These are phyloP conservation scores for Drosophila mercatorum DNA, from an alignment of 2,888 invertebrate species.

Conservation along the genomic window DNA sequence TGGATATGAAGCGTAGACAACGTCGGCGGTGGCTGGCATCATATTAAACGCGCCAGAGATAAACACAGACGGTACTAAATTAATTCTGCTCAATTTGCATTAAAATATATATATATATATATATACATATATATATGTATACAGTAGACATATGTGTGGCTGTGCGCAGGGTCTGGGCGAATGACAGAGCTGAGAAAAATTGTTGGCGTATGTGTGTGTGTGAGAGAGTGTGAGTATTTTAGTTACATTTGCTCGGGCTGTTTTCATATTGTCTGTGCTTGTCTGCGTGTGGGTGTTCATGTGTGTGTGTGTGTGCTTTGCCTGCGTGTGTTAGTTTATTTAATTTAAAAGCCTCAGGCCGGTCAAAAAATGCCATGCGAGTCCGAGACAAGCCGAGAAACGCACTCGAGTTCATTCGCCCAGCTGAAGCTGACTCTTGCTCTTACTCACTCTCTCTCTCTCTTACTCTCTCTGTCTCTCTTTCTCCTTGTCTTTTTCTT, in stretches of 20 bases:
- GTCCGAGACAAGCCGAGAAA: neutral
- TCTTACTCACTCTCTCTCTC: neutral
- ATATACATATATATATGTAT: neutral
- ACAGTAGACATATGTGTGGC: neutral
- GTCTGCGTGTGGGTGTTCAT: slow-evolving; percentile 11
- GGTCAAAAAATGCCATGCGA: slow-evolving; percentile 3
- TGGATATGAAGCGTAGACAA: slow-evolving; percentile 33
- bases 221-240: slow-evolving; percentile 45
- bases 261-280: slow-evolving; percentile 18
- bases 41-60: slow-evolving; percentile 77
- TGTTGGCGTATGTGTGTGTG: slow-evolving; percentile 16
- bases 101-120: slow-evolving; percentile 46
- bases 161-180: slow-evolving; percentile 5
- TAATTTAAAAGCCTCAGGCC: slow-evolving; percentile 71
- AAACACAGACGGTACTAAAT: slow-evolving; percentile 79
- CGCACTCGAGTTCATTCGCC: slow-evolving; percentile 6
- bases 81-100: slow-evolving; percentile 82
- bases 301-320: slow-evolving; percentile 3
- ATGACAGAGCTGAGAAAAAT: slow-evolving; percentile 42
- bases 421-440: neutral
- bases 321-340: slow-evolving; percentile 60
- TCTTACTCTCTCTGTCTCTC: neutral
- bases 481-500: neutral
- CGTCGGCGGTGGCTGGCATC: slow-evolving; percentile 44
- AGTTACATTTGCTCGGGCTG: slow-evolving; percentile 64